Evolutionary conservation across 2,113 vertebrate species (phyloP).

Genomic region (Diglossa brunneiventris): DNA sequence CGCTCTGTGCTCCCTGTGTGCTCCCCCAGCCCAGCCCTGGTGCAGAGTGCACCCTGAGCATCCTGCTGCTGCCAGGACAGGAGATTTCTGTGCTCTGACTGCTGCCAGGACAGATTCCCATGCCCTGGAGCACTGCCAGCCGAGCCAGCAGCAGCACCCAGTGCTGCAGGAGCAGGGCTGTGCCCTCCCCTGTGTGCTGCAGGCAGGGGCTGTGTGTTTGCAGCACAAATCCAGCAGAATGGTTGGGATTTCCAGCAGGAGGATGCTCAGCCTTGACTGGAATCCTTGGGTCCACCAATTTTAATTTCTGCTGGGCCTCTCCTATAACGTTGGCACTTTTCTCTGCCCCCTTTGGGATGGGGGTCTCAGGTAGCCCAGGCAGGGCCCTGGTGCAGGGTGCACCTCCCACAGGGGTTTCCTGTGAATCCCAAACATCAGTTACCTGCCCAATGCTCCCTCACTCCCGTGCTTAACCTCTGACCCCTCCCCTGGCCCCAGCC

Average conservation of each 20-base stretch:
- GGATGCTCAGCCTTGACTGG: fast-evolving
- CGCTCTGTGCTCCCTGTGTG: background rate
- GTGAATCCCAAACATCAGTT: background rate
- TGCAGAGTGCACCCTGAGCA: background rate
- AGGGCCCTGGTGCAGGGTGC: too few species aligned
- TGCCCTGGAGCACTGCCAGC: fast-evolving
- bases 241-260: background rate
- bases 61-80: background rate
- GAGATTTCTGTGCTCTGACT: too few species aligned
- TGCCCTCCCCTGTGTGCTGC: background rate
- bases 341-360: fast-evolving
- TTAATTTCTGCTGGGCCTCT: background rate
- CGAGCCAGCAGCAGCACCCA: background rate
- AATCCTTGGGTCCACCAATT: fast-evolving
- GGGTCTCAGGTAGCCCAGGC: background rate
- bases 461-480: background rate
- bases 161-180: background rate
- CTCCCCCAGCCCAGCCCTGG: background rate
- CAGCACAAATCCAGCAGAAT: background rate
- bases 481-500: background rate
- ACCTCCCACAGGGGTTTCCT: fast-evolving
- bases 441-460: background rate
- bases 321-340: fast-evolving
- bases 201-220: background rate
- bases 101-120: background rate